These are phyloP conservation scores for Tenthredo amoena DNA, from an alignment of 2,888 invertebrate genomes.

Conservation along the genomic window DNA sequence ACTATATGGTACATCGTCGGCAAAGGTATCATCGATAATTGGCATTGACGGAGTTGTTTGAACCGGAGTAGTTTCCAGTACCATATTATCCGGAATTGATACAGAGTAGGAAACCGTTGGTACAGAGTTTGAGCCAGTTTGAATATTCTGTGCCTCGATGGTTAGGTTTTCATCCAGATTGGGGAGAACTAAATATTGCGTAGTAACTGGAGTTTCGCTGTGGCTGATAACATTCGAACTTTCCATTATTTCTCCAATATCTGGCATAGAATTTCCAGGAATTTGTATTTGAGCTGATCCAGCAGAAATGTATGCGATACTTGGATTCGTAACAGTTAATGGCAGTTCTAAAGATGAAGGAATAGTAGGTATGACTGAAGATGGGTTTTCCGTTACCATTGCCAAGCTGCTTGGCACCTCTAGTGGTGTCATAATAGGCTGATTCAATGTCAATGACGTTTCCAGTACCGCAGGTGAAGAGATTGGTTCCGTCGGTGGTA, in stretches of 20 bases:
- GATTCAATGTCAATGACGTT: constrained; percentile 87
- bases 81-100: constrained; percentile 69
- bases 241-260: constrained; percentile 72
- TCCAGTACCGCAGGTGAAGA: constrained; percentile 84
- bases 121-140: constrained; percentile 59
- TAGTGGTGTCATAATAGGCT: constrained; percentile 91
- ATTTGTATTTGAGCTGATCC: constrained; percentile 64
- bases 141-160: constrained; percentile 61
- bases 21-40: constrained; percentile 73
- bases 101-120: constrained; percentile 70
- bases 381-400: constrained; percentile 75
- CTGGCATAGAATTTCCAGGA: constrained; percentile 72
- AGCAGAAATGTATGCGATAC: constrained; percentile 78
- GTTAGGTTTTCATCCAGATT: constrained; percentile 65
- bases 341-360: constrained; percentile 87
- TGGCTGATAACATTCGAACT: constrained; percentile 56
- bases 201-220: constrained; percentile 64
- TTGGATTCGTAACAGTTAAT: constrained; percentile 88
- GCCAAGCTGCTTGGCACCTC: constrained; percentile 83
- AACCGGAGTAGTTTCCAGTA: constrained; percentile 64
- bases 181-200: constrained; percentile 69
- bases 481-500: constrained; percentile 80
- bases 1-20: constrained; percentile 65
- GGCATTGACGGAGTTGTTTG: constrained; percentile 76
- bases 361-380: constrained; percentile 79